Evolutionary conservation across 2,888 invertebrate species (phyloP).

Genomic region (Nemurella pictetii): DNA sequence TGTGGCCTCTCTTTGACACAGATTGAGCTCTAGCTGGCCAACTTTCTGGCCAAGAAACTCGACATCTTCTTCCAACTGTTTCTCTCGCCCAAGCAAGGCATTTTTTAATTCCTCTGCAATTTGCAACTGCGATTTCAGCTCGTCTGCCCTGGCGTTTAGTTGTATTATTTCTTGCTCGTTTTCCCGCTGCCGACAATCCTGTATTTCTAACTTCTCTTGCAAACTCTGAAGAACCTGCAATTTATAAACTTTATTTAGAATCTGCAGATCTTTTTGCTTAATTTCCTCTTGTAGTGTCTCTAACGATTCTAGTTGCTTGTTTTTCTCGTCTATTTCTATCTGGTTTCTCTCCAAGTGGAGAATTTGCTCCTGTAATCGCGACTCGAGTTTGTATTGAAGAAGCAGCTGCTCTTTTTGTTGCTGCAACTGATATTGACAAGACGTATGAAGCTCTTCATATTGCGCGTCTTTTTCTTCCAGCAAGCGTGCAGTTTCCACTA

Average conservation of each 20-base stretch:
- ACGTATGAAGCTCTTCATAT: background rate
- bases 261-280: background rate
- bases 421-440: conserved; percentile 7
- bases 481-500: background rate
- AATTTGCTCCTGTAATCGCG: background rate
- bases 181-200: background rate
- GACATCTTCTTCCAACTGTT: background rate
- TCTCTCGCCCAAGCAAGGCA: background rate
- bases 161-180: background rate
- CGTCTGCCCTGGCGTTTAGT: background rate
- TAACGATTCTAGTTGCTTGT: background rate
- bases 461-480: background rate
- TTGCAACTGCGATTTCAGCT: background rate
- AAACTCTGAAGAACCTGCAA: background rate
- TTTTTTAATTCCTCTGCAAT: background rate
- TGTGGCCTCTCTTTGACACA: background rate
- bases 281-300: background rate
- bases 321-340: background rate
- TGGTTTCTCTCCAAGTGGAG: background rate
- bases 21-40: background rate
- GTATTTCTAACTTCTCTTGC: background rate
- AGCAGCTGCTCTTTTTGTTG: conserved; percentile 8
- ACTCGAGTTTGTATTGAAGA: conserved; percentile 3
- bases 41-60: background rate
- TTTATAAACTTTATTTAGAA: background rate